These are phyloP conservation scores for Cyanoramphus novaezelandiae DNA, from an alignment of 2,113 vertebrate genomes.

Conservation along the genomic window DNA sequence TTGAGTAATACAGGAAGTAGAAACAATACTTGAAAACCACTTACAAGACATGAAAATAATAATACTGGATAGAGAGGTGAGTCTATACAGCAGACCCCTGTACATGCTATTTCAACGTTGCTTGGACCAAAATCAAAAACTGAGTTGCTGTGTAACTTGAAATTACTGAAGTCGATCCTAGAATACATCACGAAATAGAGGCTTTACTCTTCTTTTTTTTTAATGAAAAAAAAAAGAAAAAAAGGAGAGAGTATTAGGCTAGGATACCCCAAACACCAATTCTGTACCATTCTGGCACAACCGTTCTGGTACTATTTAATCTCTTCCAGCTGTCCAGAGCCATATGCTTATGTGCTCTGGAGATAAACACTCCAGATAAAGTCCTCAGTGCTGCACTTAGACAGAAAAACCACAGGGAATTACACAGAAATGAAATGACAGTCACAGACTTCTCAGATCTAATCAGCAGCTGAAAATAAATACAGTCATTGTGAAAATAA, in stretches of 20 bases:
- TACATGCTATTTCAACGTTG: not conserved
- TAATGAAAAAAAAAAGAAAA: not conserved
- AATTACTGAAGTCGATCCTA: not conserved
- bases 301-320: not conserved
- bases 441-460: not conserved
- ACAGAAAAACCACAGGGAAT: not conserved
- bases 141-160: not conserved
- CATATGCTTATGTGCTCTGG: not conserved
- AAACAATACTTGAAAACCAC: not conserved
- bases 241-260: not conserved
- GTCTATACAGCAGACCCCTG: not conserved
- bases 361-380: not conserved
- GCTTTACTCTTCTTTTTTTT: not conserved
- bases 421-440: not conserved
- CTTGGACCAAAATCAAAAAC: not conserved
- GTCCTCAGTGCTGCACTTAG: not conserved
- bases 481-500: not conserved
- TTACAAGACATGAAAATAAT: not conserved
- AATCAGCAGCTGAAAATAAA: slow-evolving; percentile 20
- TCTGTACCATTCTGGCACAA: not conserved
- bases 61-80: not conserved
- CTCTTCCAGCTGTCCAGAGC: not conserved
- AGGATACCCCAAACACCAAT: not conserved
- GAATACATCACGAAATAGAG: not conserved
- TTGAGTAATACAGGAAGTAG: not conserved